Evolutionary conservation across 2,797 vertebrate species (phyloP).

Genomic region (Muscicapa striata): DNA sequence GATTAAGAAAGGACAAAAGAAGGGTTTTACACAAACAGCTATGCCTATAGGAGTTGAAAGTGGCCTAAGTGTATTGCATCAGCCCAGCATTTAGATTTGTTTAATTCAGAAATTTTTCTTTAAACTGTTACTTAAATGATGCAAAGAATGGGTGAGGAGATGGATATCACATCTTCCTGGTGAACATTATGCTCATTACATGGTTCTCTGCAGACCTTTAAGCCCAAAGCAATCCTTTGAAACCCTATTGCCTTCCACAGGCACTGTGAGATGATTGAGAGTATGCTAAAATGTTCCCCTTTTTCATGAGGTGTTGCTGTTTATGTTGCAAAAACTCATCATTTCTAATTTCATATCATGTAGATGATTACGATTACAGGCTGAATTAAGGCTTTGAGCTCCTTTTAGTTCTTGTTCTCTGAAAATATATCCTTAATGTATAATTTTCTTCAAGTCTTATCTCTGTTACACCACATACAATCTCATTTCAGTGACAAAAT

Average conservation of each 20-base stretch:
- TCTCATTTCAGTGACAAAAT: not conserved
- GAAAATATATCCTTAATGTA: conserved; percentile 14
- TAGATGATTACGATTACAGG: conserved; percentile 26
- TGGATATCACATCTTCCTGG: not conserved
- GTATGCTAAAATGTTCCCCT: not conserved
- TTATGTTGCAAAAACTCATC: not conserved
- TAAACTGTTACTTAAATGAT: not conserved
- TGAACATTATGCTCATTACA: not conserved
- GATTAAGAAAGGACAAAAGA: not conserved
- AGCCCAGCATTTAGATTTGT: not conserved
- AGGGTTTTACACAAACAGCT: not conserved
- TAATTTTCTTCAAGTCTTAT: conserved; percentile 24
- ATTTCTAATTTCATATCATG: conserved; percentile 17
- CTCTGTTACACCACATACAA: not conserved
- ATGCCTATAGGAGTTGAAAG: not conserved
- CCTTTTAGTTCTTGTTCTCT: conserved; percentile 24
- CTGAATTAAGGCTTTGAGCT: not conserved
- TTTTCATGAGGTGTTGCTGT: not conserved
- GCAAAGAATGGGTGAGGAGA: not conserved
- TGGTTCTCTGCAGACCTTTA: not conserved
- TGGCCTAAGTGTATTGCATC: not conserved
- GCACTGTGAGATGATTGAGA: not conserved
- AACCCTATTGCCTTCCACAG: not conserved
- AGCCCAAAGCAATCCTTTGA: not conserved
- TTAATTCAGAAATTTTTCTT: not conserved